phyloP scores from a whole-genome alignment of 2,797 vertebrate genomes.

The Scleropages formosus region DNA sequence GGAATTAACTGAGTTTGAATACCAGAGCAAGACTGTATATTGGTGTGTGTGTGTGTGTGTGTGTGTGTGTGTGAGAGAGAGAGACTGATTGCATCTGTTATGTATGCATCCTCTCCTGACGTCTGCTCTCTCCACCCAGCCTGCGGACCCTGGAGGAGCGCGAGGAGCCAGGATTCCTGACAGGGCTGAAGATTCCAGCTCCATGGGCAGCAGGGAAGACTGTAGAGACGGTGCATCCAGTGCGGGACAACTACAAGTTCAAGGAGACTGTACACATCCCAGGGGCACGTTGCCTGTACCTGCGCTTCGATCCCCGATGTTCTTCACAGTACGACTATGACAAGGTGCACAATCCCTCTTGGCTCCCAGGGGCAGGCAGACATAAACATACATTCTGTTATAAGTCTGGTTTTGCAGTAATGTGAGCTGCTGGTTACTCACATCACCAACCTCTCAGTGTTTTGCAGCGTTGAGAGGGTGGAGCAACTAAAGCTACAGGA shows the following conservation, averaged over 20 bases:
- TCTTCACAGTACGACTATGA: conserved; percentile 98
- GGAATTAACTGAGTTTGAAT: too few relatives aligned
- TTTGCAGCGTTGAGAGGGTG: not conserved
- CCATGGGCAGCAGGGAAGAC: conserved; percentile 98
- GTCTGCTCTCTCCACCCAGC: conserved; percentile 30
- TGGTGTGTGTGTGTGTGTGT: too few relatives aligned
- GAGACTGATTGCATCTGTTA: not conserved
- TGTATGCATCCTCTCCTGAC: not conserved
- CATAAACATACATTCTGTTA: not conserved
- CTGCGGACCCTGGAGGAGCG: conserved; percentile 91
- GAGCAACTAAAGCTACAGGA: not conserved
- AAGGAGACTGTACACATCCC: conserved; percentile 98
- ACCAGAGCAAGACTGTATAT: too few relatives aligned
- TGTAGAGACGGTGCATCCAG: conserved; percentile 94
- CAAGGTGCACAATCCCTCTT: conserved; percentile 73
- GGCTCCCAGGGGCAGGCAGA: conserved; percentile 34
- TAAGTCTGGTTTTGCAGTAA: not conserved
- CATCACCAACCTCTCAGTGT: not conserved
- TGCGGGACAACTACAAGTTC: conserved; percentile 98
- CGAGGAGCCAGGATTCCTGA: conserved; percentile 95
- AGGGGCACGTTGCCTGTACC: conserved; percentile 93
- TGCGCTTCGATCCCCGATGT: conserved; percentile 94
- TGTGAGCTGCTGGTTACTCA: not conserved
- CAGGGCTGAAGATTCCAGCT: conserved; percentile 95
- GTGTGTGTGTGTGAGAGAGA: too few relatives aligned